Base-by-base conservation (phyloP, 1,140 invertebrate genomes). In the Pachypsylla venusta region DNA sequence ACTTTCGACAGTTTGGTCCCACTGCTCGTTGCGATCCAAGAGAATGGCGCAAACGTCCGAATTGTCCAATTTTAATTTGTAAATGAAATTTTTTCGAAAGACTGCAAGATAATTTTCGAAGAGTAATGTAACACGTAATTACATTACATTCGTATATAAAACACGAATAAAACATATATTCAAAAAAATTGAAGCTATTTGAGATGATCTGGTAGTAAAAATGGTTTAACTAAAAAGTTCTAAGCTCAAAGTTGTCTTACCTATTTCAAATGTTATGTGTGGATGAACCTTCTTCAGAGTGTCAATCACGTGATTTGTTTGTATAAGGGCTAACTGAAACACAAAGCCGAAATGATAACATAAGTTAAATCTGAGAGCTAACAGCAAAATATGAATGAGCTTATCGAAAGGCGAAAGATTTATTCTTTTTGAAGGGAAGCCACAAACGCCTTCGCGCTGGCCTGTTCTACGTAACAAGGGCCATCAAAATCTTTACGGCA, bases 301-400 rank as follows among this genome's bases (percentile, higher is more conserved):
- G 58, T 79, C 75, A 65, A 87, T 84, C 1, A 88, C 84, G 77
- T 81, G 75, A 69, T 77, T 79, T 7, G 85, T 88, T 73, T 88
- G 85, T 68, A 86, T 84, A 22, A 87, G 70, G 19, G 84, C 85
- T 64, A 88, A 71, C 83, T 82, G 16, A 48, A 48, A 48, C 42
- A 48, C n/a, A 35, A 10, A 10, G n/a, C 7, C n/a, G n/a, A 35
- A 35, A 35, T 35, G 30, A n/a, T 10, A 7, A 35, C 30, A 7
- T 10, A 35, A 35, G 30, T 35, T 10, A 35, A n/a, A 35, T 35
- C 30, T 10, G n/a, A 35, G 30, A n/a, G 30, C n/a, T n/a, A n/a
- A 35, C 7, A n/a, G 30, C n/a, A 35, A 7, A 35, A 35, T 35
- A 10, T n/a, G 7, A 10, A 10, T 35, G 30, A 35, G 7, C 30